A percentile compares a stretch with the other conserved stretches of the same genome.
Conservation (phyloP, 2,113 vertebrate genomes). For the Crotalus horridus region DNA sequence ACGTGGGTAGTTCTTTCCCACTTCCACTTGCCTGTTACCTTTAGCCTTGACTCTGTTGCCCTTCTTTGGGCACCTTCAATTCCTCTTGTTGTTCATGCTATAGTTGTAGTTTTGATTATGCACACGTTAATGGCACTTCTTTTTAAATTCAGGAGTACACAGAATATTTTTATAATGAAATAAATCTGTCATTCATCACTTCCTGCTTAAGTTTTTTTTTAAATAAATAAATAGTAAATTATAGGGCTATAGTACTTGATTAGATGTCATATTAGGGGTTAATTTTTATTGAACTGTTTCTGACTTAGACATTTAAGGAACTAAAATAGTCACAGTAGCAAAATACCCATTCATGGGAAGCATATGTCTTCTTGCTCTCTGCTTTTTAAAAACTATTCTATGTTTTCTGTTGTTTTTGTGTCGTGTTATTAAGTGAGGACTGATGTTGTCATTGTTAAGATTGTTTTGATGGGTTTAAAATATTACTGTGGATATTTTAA, state of each 20-base stretch:
- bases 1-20: not conserved
- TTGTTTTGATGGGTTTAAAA: not conserved
- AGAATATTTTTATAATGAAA: not conserved
- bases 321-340: not conserved
- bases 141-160: not conserved
- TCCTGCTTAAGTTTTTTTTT: not conserved
- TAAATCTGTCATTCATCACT: not conserved
- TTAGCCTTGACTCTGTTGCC: not conserved
- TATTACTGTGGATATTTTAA: not conserved
- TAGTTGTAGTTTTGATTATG: not conserved
- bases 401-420: not conserved
- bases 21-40: not conserved
- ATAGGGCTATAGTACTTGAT: not conserved
- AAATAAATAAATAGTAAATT: not conserved
- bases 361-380: not conserved
- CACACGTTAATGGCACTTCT: not conserved
- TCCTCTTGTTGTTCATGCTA: not conserved
- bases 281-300: not conserved
- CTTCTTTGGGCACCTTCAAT: not conserved
- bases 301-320: not conserved
- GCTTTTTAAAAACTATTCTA: not conserved
- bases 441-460: not conserved
- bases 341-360: not conserved
- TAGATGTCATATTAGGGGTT: not conserved
- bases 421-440: not conserved